Conservation (phyloP, 2,113 vertebrate species). For the Podarcis cretensis region DNA sequence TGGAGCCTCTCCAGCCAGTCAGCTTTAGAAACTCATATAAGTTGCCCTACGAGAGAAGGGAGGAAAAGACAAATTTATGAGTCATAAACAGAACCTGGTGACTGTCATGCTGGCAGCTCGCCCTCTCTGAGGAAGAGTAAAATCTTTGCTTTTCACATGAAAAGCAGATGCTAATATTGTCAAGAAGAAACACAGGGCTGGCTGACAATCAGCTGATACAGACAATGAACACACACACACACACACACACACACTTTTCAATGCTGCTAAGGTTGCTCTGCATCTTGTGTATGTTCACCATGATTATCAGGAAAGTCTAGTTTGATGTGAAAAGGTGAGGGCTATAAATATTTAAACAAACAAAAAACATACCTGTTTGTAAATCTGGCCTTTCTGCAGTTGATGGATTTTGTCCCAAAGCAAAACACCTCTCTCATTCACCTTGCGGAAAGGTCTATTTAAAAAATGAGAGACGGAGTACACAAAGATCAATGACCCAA, state of each 20-base stretch:
- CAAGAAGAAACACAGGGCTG: background rate
- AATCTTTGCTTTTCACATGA: background rate
- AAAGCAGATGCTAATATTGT: background rate
- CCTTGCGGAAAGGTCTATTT: constrained; percentile 91
- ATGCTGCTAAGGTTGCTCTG: background rate
- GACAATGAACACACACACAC: background rate
- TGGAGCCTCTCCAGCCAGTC: constrained; percentile 97
- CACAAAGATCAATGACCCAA: background rate
- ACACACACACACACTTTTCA: background rate
- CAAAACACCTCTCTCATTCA: constrained; percentile 91
- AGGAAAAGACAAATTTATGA: fast-evolving
- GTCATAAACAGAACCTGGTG: background rate
- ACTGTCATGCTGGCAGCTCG: background rate
- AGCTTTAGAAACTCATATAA: constrained; percentile 97
- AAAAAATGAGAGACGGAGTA: constrained; percentile 3
- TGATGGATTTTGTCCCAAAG: constrained; percentile 96
- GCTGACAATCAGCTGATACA: background rate
- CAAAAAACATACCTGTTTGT: constrained; percentile 89
- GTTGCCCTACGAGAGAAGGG: constrained; percentile 84
- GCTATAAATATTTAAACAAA: background rate
- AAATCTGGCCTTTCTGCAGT: constrained; percentile 95
- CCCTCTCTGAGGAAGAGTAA: background rate
- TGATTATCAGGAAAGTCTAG: background rate
- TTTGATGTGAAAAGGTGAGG: background rate
- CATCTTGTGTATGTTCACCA: background rate